Percentiles rank a stretch among this genome's conserved stretches.
Conservation (phyloP, 1,140 invertebrate species). For the Platyscapa corneri region DNA sequence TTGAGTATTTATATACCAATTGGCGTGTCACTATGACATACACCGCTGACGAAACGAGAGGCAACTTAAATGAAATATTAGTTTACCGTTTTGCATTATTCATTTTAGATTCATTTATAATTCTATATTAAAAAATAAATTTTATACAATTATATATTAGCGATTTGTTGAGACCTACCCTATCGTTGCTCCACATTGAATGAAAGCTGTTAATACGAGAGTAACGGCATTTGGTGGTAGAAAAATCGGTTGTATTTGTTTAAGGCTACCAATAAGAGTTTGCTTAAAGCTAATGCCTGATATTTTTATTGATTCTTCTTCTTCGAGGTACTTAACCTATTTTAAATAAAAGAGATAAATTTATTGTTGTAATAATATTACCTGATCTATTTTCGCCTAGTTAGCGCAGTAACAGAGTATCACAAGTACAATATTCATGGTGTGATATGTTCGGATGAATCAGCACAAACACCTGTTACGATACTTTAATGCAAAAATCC, state of each 20-base stretch:
- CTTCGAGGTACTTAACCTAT: constrained; percentile 68
- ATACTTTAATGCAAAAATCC: no score
- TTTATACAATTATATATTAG: not conserved
- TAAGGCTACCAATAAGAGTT: constrained; percentile 63
- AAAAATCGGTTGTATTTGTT: constrained; percentile 77
- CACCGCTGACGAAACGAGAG: not conserved
- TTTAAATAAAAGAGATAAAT: not conserved
- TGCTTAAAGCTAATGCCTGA: constrained; percentile 54
- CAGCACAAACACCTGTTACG: no score
- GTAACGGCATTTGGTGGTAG: constrained; percentile 80
- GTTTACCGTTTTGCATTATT: not conserved
- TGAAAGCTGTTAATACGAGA: constrained; percentile 81
- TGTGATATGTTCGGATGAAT: not conserved
- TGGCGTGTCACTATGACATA: not conserved
- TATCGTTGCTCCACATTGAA: constrained; percentile 83
- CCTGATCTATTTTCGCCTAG: not conserved
- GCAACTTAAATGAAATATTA: not conserved
- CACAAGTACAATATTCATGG: not conserved
- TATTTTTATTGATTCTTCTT: constrained; percentile 70
- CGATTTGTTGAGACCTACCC: constrained; percentile 60
- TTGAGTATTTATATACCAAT: not conserved
- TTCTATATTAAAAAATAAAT: not conserved
- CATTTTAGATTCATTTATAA: not conserved
- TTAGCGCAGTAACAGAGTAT: not conserved
- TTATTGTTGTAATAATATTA: not conserved